A percentile compares a stretch with the other conserved stretches of the same genome.
phyloP scores from a whole-genome alignment of 2,113 vertebrate genomes.

The Notothenia coriiceps region DNA sequence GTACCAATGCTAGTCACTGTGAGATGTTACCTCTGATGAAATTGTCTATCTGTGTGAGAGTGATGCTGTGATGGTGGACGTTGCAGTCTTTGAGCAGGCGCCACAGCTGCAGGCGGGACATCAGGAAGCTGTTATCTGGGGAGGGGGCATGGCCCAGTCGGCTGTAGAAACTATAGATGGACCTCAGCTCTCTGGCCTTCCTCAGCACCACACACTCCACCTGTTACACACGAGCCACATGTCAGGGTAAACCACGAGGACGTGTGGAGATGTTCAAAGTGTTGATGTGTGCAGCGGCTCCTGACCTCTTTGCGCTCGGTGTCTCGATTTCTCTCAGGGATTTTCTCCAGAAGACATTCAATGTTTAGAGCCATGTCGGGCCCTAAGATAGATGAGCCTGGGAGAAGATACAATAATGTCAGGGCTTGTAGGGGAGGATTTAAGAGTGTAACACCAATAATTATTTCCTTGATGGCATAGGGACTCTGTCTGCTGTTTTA shows the following conservation, averaged over 20 bases:
- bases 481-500: constrained; percentile 25
- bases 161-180: constrained; percentile 91
- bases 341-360: constrained; percentile 74
- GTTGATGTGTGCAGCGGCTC: fast-evolving
- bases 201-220: constrained; percentile 86
- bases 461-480: neutral
- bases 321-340: constrained; percentile 75
- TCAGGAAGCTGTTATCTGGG: constrained; percentile 82
- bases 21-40: constrained; percentile 80
- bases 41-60: constrained; percentile 86
- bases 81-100: constrained; percentile 92
- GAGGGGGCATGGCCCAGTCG: constrained; percentile 81
- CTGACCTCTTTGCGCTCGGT: constrained; percentile 87
- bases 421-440: neutral
- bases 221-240: constrained; percentile 68
- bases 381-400: constrained; percentile 68
- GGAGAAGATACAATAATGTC: neutral
- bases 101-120: constrained; percentile 92
- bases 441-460: neutral
- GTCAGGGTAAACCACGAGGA: neutral
- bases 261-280: neutral
- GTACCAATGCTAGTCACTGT: neutral
- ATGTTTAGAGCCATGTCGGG: constrained; percentile 83
- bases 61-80: constrained; percentile 84
- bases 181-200: constrained; percentile 82